Evolutionary conservation across 2,797 vertebrate species (phyloP), one percentile per base, ranked within the genome.

Genomic region (Mus spretus): DNA sequence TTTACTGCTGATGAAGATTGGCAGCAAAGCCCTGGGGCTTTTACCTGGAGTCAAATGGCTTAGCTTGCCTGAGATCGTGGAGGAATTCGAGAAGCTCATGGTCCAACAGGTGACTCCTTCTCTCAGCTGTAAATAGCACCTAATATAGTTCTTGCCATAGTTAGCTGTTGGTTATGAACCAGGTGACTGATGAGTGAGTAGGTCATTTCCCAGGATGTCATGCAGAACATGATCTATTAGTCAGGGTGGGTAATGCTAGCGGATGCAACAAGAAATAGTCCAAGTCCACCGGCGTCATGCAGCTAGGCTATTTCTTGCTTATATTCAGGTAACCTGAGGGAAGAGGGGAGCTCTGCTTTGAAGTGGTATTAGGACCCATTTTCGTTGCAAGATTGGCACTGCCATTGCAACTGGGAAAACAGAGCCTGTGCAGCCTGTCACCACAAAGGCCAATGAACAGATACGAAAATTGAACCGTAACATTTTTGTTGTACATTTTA

Each of bases 11-110:
- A 99, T 99, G 99, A 99, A 99, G 98, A 97, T 98, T 12, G 99
- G 99, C 37, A 99, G 99, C 96, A 97, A 97, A 90, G 91, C 99
- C n/a, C 97, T 99, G 93, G 98, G 99, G 34, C 99, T 99, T 97
- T 97, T 99, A 89, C 99, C 99, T 0, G 99, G 99, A 70, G 97
- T 99, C 91, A 99, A 99, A 97, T 99, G 99, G 99, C 99, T 99
- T 97, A 99, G 99, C 95, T 98, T 99, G 96, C 99, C 98, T 2
- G 99, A 99, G 98, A 98, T 99, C 0, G 99, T 99, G 63, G 99
- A 99, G 5, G 99, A 99, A 98, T 99, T 99, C 98, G 99, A 99
- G 98, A 99, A 99, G 98, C 99, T 99, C 90, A 99, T 99, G 99
- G 99, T 98, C 97, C 99, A 99, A 97, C 99, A 99, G 99, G 99